phyloP scores from a whole-genome alignment of 2,113 vertebrate genomes.

The Bos indicus region DNA sequence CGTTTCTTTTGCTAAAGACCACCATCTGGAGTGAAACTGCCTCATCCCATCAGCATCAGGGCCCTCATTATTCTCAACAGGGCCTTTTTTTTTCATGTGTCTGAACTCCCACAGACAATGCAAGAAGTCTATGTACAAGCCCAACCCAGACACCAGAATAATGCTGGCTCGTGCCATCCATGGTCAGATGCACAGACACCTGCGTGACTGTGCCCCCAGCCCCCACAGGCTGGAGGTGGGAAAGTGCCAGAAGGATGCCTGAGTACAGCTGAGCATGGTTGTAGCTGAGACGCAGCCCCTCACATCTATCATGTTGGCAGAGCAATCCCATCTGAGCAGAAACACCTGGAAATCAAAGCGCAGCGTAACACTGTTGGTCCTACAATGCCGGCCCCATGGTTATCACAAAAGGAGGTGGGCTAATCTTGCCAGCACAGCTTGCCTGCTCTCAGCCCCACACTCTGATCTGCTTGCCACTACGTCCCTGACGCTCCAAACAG shows the following conservation, averaged over 20 bases:
- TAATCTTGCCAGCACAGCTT: background rate
- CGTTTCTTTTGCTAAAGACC: background rate
- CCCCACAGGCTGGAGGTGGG: background rate
- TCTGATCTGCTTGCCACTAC: background rate
- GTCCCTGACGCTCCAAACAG: background rate
- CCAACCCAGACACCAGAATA: background rate
- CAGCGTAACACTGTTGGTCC: background rate
- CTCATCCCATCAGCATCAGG: background rate
- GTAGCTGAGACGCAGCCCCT: background rate
- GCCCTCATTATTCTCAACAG: background rate
- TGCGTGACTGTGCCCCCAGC: background rate
- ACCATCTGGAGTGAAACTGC: background rate
- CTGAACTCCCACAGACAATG: background rate
- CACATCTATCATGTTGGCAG: accelerated
- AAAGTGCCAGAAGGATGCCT: background rate
- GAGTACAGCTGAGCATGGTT: background rate
- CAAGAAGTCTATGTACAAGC: background rate
- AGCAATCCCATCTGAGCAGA: background rate
- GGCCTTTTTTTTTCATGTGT: background rate
- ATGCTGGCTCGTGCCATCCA: background rate
- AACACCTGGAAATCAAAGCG: background rate
- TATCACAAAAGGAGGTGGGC: too few species aligned
- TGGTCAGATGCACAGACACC: background rate
- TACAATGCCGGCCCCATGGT: background rate
- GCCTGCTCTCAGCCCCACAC: background rate